Evolutionary conservation across 2,113 vertebrate genomes (phyloP), one percentile per base, ranked within the genome.

Genomic region (Otocyon megalotis): DNA sequence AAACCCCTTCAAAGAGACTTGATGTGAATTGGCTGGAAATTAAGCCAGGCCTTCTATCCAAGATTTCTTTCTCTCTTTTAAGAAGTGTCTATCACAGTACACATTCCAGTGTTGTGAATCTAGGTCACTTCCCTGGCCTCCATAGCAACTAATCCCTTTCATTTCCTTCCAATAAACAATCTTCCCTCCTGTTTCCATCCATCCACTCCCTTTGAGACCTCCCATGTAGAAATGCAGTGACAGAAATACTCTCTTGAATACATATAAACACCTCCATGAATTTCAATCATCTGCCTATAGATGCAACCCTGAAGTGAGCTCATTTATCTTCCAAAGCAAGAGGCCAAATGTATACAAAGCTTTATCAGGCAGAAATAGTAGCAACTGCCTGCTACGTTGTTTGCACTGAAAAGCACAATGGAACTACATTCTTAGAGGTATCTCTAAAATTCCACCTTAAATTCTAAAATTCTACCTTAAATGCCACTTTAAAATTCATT

Each of bases 71-170:
- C 19, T 97, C 83, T 96, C 85, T 96, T 96, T 97, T 86, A 92
- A 95, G 87, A 96, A n/a, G 69, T 92, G 62, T 79, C 89, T 60
- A 76, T 97, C 93, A 90, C 53, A 85, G 77, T 60, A 89, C 26
- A 81, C 93, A 80, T 95, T 95, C 32, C 88, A 58, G 37, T 92
- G 8, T 19, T 90, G 93, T 93, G 95, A 98, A 98, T 96, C 83
- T 96, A 98, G 97, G 97, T 98, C 97, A 98, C 48, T 10, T 97
- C 8, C 58, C 92, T 97, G 63, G 82, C 96, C 71, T 90, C 89
- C 97, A 72, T n/a, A 62, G 93, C 98, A 95, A 26, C 71, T 94
- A 97, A 94, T 97, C 82, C 84, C 92, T 87, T 37, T 94, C 90
- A 90, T 81, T 85, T 88, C 37, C 24, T 97, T 92, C 62, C 71